Evolutionary conservation across 37 sponge, comb jelly and placozoan species (phyloP).

Genomic region (Aphrocallistes beatrix): DNA sequence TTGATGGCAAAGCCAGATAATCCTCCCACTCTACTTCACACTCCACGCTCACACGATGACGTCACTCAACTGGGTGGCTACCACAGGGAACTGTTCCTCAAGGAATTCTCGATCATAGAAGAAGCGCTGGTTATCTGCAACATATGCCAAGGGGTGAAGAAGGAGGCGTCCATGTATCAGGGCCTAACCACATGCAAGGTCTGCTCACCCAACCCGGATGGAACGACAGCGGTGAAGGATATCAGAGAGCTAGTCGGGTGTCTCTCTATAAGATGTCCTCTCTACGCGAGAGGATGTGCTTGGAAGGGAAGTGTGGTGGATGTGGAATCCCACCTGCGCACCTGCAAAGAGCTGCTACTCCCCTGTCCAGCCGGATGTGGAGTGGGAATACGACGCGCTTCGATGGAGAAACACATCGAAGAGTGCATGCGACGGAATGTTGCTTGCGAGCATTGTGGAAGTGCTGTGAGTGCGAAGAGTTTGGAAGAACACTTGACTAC

Average conservation of each 20-base stretch:
- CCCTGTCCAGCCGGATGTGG: not conserved
- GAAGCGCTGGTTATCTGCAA: not conserved
- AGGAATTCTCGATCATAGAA: not conserved
- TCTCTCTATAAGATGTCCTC: not conserved
- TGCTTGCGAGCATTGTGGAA: not conserved
- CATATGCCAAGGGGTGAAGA: conserved; percentile 1
- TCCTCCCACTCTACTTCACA: not conserved
- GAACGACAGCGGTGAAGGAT: not conserved
- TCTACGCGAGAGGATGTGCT: not conserved
- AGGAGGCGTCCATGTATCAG: not conserved
- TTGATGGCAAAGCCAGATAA: not conserved
- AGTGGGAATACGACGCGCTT: not conserved
- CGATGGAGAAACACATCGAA: not conserved
- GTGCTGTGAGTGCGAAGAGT: not conserved
- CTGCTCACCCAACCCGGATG: not conserved
- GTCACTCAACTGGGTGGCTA: not conserved
- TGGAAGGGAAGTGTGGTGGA: not conserved
- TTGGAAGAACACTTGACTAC: not conserved
- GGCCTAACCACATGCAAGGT: not conserved
- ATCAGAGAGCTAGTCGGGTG: not conserved
- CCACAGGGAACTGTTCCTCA: not conserved
- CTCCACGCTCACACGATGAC: not conserved
- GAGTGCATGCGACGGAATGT: not conserved
- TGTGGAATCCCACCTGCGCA: not conserved
- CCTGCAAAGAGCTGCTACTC: not conserved